phyloP scores from a whole-genome alignment of 2,888 invertebrate species.

The Sinhomidia bicolor region DNA sequence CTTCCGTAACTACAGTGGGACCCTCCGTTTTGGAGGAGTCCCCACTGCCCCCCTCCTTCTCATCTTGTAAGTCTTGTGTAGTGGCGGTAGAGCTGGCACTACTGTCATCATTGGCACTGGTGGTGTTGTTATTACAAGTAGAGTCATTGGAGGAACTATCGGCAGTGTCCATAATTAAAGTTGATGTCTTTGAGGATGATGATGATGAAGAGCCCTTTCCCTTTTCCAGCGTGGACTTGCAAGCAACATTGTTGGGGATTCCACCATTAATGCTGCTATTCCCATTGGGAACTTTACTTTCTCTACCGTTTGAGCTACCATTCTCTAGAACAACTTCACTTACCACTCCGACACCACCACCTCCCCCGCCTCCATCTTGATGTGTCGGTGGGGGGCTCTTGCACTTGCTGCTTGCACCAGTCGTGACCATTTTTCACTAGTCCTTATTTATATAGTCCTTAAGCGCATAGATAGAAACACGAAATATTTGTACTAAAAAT shows the following conservation, averaged over 20 bases:
- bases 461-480: slow-evolving; percentile 20
- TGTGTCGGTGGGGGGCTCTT: slow-evolving; percentile 34
- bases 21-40: slow-evolving; percentile 81
- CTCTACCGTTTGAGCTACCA: slow-evolving; percentile 72
- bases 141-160: slow-evolving; percentile 42
- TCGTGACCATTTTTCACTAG: slow-evolving; percentile 54
- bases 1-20: slow-evolving; percentile 84
- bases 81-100: background rate
- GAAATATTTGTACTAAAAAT: background rate
- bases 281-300: slow-evolving; percentile 50
- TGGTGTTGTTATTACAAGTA: slow-evolving; percentile 47
- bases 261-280: background rate
- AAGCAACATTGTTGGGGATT: background rate
- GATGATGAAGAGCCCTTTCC: slow-evolving; percentile 59
- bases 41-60: slow-evolving; percentile 50
- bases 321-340: slow-evolving; percentile 56
- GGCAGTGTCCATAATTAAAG: slow-evolving; percentile 47
- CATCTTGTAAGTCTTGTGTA: slow-evolving; percentile 48
- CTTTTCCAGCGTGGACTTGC: slow-evolving; percentile 65
- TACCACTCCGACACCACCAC: slow-evolving; percentile 8
- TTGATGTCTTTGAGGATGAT: slow-evolving; percentile 44
- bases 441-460: background rate
- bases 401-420: slow-evolving; percentile 55
- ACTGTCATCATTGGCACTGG: slow-evolving; percentile 70
- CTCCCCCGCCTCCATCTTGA: slow-evolving; percentile 39